A percentile compares a stretch with the other conserved stretches of the same genome.
phyloP scores from a whole-genome alignment of 2,113 vertebrate species.

The Gavia stellata region DNA sequence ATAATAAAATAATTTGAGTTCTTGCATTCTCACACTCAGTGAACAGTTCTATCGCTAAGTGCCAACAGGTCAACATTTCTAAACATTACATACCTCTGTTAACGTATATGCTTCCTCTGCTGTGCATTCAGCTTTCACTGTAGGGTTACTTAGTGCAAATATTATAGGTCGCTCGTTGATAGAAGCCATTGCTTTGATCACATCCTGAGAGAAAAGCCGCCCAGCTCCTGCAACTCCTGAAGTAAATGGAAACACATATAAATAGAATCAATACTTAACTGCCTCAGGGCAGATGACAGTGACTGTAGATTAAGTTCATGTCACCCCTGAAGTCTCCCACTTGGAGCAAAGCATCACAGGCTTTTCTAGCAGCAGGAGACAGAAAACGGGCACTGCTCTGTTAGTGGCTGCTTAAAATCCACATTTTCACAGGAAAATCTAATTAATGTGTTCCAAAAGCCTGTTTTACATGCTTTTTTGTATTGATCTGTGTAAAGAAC shows the following conservation, averaged over 20 bases:
- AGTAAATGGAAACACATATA: not conserved
- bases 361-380: not conserved
- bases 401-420: not conserved
- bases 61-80: rapidly evolving
- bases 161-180: conserved; percentile 90
- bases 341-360: not conserved
- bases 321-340: not conserved
- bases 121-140: conserved; percentile 89
- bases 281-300: not conserved
- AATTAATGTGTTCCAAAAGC: not conserved
- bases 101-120: conserved; percentile 90
- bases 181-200: conserved; percentile 84
- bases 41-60: rapidly evolving
- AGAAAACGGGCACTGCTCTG: not conserved
- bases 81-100: conserved; percentile 76
- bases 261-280: rapidly evolving
- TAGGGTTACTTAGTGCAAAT: conserved; percentile 96
- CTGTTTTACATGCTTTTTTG: rapidly evolving
- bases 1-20: rapidly evolving
- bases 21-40: not conserved
- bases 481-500: not conserved
- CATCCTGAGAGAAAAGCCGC: conserved; percentile 84
- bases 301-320: rapidly evolving
- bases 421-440: not conserved
- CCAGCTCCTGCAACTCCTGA: conserved; percentile 94